Evolutionary conservation across 2,888 invertebrate genomes (phyloP).

Genomic region (Pilophorus perplexus): DNA sequence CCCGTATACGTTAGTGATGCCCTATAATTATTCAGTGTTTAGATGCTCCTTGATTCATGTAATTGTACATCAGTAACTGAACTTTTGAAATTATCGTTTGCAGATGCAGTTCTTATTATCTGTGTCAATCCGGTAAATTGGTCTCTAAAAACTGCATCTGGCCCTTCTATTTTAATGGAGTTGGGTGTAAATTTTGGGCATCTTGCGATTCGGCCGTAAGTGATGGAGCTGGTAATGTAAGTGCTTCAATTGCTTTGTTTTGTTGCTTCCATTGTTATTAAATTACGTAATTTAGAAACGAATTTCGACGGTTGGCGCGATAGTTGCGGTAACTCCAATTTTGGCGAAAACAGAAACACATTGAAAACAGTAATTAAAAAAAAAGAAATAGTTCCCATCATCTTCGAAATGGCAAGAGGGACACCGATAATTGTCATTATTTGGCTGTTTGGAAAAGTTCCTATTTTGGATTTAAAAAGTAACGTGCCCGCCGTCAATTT

Average conservation of each 20-base stretch:
- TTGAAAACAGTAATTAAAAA: no score
- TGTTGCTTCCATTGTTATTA: neutral
- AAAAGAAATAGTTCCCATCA: no score
- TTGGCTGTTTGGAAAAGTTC: no score
- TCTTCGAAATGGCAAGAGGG: no score
- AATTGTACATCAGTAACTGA: neutral
- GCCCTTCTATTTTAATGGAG: slow-evolving; percentile 11
- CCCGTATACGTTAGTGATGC: slow-evolving; percentile 5
- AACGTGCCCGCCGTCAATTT: no score
- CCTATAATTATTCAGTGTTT: neutral
- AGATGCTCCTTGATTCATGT: neutral
- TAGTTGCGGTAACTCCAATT: no score
- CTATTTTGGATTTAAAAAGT: no score
- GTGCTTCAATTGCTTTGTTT: neutral
- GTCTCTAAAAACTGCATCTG: neutral
- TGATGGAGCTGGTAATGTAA: neutral
- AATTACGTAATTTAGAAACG: no score
- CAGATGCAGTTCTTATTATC: neutral
- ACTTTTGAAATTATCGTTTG: neutral
- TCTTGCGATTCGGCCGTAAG: neutral
- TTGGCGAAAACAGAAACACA: no score
- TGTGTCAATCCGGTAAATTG: neutral
- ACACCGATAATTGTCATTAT: no score
- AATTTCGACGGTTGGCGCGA: no score
- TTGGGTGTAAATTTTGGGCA: neutral